These are phyloP conservation scores for Diloba caeruleocephala DNA, from an alignment of 2,888 invertebrate genomes.

Conservation along the genomic window DNA sequence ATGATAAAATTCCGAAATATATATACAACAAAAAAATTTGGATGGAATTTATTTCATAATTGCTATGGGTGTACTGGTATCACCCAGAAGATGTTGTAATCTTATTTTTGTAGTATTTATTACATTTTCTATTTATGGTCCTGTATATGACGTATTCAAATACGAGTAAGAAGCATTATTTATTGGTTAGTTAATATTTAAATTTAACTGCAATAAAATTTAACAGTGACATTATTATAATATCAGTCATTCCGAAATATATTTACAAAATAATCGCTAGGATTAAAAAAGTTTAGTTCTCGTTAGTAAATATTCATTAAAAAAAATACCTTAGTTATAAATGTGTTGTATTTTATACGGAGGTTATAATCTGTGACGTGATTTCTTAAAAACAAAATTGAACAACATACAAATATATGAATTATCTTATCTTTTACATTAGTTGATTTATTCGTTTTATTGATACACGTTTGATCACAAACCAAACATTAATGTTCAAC, in stretches of 20 bases:
- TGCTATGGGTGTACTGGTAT: too few relatives aligned
- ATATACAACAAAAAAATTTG: too few relatives aligned
- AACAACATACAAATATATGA: too few relatives aligned
- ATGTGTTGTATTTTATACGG: constrained; percentile 34
- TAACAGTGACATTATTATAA: not conserved
- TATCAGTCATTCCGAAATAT: constrained; percentile 6
- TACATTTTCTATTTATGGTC: not conserved
- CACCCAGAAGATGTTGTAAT: too few relatives aligned
- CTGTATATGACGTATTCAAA: not conserved
- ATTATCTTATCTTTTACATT: too few relatives aligned
- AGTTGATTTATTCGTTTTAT: too few relatives aligned
- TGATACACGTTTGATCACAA: too few relatives aligned
- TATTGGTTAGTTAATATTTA: constrained; percentile 8
- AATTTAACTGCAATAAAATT: constrained; percentile 10
- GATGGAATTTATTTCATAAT: too few relatives aligned
- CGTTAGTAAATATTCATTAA: constrained; percentile 15
- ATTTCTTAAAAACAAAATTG: too few relatives aligned
- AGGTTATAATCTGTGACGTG: constrained; percentile 37
- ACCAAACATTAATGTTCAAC: too few relatives aligned
- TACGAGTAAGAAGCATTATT: not conserved
- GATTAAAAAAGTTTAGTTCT: constrained; percentile 25
- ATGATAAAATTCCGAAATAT: too few relatives aligned
- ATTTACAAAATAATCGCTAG: constrained; percentile 25
- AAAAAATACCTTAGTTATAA: constrained; percentile 29
- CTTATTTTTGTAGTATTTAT: too few relatives aligned